phyloP scores from a whole-genome alignment of 1,140 invertebrate species.

The Hypothenemus hampei region DNA sequence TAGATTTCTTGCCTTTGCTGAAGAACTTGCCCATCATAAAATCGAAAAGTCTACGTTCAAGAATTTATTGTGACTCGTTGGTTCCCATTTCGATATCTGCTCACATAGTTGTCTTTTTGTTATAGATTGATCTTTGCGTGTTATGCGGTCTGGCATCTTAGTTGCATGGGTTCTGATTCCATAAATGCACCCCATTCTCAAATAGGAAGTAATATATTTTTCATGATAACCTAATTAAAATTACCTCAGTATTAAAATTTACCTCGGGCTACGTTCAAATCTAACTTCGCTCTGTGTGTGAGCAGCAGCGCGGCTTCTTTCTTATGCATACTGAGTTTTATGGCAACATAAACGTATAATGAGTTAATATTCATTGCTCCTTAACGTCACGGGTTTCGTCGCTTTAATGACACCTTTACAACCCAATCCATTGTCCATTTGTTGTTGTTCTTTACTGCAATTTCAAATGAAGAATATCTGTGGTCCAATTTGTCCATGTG shows the following conservation, averaged over 20 bases:
- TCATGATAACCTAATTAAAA: not conserved
- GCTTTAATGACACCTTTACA: not conserved
- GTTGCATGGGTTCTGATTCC: not conserved
- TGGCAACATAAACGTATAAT: not conserved
- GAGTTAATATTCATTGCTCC: not conserved
- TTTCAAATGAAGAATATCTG: not conserved
- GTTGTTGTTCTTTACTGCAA: not conserved
- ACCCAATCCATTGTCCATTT: not conserved
- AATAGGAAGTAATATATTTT: not conserved
- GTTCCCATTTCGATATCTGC: slow-evolving; percentile 10
- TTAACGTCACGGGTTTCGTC: not conserved
- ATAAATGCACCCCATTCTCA: not conserved
- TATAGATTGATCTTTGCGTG: not conserved
- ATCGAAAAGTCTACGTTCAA: slow-evolving; percentile 10
- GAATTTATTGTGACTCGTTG: slow-evolving; percentile 8
- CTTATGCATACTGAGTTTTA: too few species aligned
- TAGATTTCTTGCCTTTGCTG: not conserved
- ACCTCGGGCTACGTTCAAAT: too few species aligned
- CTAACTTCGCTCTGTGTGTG: too few species aligned
- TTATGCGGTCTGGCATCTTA: slow-evolving; percentile 4
- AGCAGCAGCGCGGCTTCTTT: too few species aligned
- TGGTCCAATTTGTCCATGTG: not conserved
- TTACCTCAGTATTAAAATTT: too few species aligned
- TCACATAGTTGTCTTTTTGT: slow-evolving; percentile 5
- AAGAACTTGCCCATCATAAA: slow-evolving; percentile 15